Evolutionary conservation across 2,888 invertebrate species (phyloP).

Genomic region (Parasteatoda lunata): DNA sequence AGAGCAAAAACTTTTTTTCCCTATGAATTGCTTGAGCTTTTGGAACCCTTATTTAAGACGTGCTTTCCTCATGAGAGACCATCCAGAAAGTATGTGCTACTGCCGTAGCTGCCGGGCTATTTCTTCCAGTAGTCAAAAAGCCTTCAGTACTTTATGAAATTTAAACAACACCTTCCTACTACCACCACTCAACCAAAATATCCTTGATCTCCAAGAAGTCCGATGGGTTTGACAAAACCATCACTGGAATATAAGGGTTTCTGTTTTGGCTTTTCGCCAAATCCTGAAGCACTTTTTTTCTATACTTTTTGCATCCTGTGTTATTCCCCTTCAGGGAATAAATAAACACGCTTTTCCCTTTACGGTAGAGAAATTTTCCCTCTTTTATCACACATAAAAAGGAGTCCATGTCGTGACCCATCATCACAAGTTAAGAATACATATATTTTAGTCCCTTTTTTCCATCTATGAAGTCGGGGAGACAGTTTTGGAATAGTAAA

Average conservation of each 20-base stretch:
- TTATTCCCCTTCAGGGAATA: conserved; percentile 49
- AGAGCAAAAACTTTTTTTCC: too few species aligned
- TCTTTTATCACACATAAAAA: conserved; percentile 49
- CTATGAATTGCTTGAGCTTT: too few species aligned
- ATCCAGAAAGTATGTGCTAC: not conserved
- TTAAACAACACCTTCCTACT: not conserved
- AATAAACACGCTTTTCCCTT: conserved; percentile 57
- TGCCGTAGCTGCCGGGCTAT: not conserved
- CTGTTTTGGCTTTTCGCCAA: conserved; percentile 34
- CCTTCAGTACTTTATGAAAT: not conserved
- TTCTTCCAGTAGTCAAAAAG: not conserved
- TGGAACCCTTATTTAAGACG: too few species aligned
- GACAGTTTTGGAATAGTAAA: conserved; percentile 51
- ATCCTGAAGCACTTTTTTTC: conserved; percentile 15
- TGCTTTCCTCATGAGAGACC: too few species aligned
- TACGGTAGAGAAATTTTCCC: conserved; percentile 49
- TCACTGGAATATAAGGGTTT: not conserved
- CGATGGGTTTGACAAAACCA: not conserved
- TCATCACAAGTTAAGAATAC: conserved; percentile 51
- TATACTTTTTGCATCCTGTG: conserved; percentile 26
- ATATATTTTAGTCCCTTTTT: conserved; percentile 28
- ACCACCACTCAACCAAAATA: not conserved
- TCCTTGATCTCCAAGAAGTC: not conserved
- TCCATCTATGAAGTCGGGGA: conserved; percentile 21
- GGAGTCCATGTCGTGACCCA: conserved; percentile 36